Evolutionary conservation across 2,888 invertebrate species (phyloP), one percentile per base, ranked within the genome.

Genomic region (Rosalia funebris): DNA sequence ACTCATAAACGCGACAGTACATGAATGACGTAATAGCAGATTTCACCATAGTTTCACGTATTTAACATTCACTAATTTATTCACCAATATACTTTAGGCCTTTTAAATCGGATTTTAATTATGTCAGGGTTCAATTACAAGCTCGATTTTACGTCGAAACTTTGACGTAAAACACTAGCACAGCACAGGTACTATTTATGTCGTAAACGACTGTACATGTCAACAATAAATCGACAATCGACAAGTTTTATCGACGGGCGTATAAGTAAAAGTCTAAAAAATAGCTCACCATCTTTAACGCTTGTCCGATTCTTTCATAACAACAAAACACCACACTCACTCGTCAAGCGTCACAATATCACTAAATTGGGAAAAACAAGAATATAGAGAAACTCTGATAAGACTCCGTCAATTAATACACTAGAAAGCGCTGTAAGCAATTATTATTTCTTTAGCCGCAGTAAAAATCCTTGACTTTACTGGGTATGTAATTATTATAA

Each of bases 391-490:
- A 50, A 41, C 50, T 50, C 25, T 50, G 50, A 50, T 50, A 50
- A 50, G 39, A 39, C 50, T 50, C n/a, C n/a, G 50, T 39, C 50
- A 50, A 50, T 50, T 50, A 50, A 41, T 50, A 50, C 50, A 50
- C 50, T 62, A 58, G 62, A 62, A 66, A 66, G 66, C 66, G 53
- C 57, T 57, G 59, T 41, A 60, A 50, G 50, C 57, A 50, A 54
- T 57, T 60, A 62, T 55, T 62, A 63, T 66, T 63, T 63, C 55
- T 61, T 48, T 47, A 47, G 61, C 63, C 46, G 48, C 54, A 62
- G 60, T 63, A 62, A 62, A 63, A 66, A 77, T 76, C 77, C 77
- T 77, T 77, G 77, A 77, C 76, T 77, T 76, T 75, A 74, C 74
- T 71, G 59, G 62, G 62, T 68, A 66, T 60, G 57, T 66, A 64